Evolutionary conservation across 2,888 invertebrate genomes (phyloP).

Genomic region (Drosophila glabriapex): DNA sequence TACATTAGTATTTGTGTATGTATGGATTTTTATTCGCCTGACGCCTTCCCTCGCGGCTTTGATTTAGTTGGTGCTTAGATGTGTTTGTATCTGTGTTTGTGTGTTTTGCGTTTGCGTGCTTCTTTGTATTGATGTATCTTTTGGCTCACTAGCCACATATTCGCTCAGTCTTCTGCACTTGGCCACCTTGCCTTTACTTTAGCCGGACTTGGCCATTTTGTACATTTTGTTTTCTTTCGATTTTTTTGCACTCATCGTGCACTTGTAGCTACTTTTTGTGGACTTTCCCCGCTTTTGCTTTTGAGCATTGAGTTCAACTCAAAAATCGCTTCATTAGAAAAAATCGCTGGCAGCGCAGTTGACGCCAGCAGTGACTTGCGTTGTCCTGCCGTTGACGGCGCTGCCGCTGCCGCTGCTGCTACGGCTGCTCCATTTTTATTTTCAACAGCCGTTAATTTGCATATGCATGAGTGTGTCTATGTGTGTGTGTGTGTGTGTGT

Average conservation of each 20-base stretch:
- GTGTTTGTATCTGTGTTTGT: neutral
- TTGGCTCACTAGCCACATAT: conserved; percentile 28
- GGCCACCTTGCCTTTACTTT: conserved; percentile 9
- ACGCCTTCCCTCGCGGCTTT: conserved; percentile 64
- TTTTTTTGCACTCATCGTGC: conserved; percentile 1
- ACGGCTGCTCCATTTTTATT: conserved; percentile 79
- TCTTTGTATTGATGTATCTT: conserved; percentile 36
- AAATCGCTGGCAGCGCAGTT: conserved; percentile 35
- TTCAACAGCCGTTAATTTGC: conserved; percentile 78
- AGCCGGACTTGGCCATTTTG: neutral
- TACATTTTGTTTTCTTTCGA: conserved; percentile 4
- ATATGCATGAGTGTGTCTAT: conserved; percentile 42
- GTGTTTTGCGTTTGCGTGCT: neutral
- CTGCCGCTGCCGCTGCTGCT: conserved; percentile 31
- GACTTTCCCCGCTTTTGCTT: conserved; percentile 60
- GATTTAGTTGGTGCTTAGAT: conserved; percentile 59
- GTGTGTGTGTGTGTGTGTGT: conserved; percentile 25
- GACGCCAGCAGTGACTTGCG: conserved; percentile 27
- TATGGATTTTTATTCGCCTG: conserved; percentile 44
- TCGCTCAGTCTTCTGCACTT: conserved; percentile 9
- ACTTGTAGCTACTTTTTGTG: conserved; percentile 32
- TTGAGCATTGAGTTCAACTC: conserved; percentile 58
- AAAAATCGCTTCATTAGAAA: conserved; percentile 73
- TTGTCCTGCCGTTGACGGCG: conserved; percentile 66
- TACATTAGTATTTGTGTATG: neutral